These are phyloP conservation scores for Volucella inflata DNA, from an alignment of 2,888 invertebrate genomes.

Conservation along the genomic window DNA sequence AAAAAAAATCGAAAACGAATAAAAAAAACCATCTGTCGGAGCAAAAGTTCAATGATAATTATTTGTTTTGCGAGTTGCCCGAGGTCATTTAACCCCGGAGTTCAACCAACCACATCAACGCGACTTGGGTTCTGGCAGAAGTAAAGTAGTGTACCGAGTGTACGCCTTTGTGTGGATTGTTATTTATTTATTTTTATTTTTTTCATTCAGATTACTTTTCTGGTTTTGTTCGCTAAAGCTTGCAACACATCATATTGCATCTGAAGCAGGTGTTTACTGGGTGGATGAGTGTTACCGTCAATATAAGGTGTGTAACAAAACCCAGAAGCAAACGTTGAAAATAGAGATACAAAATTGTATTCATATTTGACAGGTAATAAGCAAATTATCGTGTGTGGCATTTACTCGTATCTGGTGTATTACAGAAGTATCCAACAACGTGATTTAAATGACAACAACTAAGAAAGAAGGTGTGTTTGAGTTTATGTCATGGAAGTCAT, in stretches of 20 bases:
- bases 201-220: slow-evolving; percentile 48
- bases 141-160: background rate
- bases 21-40: slow-evolving; percentile 63
- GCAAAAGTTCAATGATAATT: slow-evolving; percentile 75
- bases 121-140: slow-evolving; percentile 11
- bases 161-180: slow-evolving; percentile 43
- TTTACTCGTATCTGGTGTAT: slow-evolving; percentile 11
- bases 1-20: slow-evolving; percentile 18
- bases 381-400: slow-evolving; percentile 21
- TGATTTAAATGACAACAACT: slow-evolving; percentile 46
- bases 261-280: slow-evolving; percentile 73
- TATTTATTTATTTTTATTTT: slow-evolving; percentile 17
- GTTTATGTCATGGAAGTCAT: no score
- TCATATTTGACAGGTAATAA: slow-evolving; percentile 21
- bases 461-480: background rate
- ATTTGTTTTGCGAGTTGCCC: slow-evolving; percentile 74
- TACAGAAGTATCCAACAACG: slow-evolving; percentile 21
- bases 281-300: slow-evolving; percentile 49
- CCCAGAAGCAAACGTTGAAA: slow-evolving; percentile 34
- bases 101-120: slow-evolving; percentile 62
- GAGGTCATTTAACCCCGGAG: slow-evolving; percentile 75
- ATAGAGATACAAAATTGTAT: slow-evolving; percentile 18
- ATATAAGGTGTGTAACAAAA: slow-evolving; percentile 43
- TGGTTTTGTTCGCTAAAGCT: slow-evolving; percentile 43
- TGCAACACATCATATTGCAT: slow-evolving; percentile 74